Conservation (phyloP, 1,140 invertebrate species). For the Tetranychus cinnabarinus region DNA sequence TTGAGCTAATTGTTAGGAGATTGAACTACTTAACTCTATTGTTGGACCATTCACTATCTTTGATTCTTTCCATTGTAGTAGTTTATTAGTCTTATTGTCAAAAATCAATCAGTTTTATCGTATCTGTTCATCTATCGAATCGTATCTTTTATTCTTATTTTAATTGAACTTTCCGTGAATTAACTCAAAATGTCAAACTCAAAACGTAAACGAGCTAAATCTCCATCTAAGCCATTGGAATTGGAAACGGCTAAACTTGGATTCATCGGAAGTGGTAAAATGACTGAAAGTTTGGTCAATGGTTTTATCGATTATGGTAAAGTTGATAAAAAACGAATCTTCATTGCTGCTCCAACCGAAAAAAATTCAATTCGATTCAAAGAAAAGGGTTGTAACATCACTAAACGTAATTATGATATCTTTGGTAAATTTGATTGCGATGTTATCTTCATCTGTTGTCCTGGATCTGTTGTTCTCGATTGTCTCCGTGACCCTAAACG, state of each 20-base stretch:
- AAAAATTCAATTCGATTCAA: slow-evolving; percentile 5
- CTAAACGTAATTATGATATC: slow-evolving; percentile 8
- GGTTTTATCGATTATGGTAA: slow-evolving; percentile 6
- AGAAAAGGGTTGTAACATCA: not conserved
- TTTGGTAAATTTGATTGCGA: slow-evolving; percentile 7
- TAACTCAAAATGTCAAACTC: no score
- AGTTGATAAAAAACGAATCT: slow-evolving; percentile 7
- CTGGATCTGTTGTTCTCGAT: slow-evolving; percentile 1
- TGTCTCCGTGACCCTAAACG: slow-evolving; percentile 5
- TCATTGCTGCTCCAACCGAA: slow-evolving; percentile 2
- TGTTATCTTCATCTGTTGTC: slow-evolving; percentile 6
- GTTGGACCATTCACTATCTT: no score
- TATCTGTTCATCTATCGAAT: no score
- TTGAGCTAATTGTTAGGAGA: no score
- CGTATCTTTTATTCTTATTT: no score
- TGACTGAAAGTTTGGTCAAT: slow-evolving; percentile 5
- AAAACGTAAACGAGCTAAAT: not conserved
- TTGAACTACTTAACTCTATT: no score
- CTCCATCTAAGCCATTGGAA: not conserved
- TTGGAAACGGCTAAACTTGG: slow-evolving; percentile 7
- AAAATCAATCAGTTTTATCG: no score
- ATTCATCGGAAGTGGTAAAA: slow-evolving; percentile 11
- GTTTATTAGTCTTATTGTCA: no score
- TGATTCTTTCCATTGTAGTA: no score
- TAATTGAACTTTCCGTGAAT: no score